phyloP scores from a whole-genome alignment of 2,888 invertebrate genomes.

The Trichogramma dendrolimi region DNA sequence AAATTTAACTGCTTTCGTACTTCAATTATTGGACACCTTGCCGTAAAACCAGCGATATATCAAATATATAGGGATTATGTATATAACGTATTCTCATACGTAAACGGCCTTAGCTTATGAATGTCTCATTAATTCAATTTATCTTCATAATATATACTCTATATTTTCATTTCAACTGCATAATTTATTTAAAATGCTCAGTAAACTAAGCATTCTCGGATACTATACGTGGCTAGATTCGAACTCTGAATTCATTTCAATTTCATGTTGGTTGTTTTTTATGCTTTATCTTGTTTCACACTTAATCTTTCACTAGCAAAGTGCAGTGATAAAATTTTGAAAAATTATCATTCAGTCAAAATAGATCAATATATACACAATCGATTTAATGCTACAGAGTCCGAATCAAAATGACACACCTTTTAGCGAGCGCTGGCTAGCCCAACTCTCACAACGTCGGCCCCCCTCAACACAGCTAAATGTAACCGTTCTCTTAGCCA shows the following conservation, averaged over 20 bases:
- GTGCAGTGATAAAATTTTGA: background rate
- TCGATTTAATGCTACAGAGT: constrained; percentile 33
- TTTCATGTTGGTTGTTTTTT: background rate
- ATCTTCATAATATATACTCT: constrained; percentile 28
- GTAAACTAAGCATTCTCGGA: constrained; percentile 40
- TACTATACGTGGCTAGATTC: constrained; percentile 37
- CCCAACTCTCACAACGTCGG: constrained; percentile 46
- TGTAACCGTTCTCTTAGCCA: constrained; percentile 28
- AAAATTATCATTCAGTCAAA: no score
- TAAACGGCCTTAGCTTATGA: constrained; percentile 24
- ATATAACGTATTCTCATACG: constrained; percentile 30
- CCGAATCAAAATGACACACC: constrained; percentile 40
- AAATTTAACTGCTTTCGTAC: constrained; percentile 43
- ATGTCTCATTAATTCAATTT: constrained; percentile 29
- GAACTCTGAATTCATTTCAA: constrained; percentile 35
- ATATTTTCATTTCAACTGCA: constrained; percentile 26
- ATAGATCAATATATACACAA: no score
- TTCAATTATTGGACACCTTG: constrained; percentile 42
- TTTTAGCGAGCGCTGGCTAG: constrained; percentile 48
- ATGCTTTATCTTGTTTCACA: background rate
- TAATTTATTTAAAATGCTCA: constrained; percentile 31
- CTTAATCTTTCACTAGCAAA: background rate
- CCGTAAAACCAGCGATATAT: constrained; percentile 43
- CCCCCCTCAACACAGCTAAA: constrained; percentile 50
- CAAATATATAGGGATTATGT: constrained; percentile 44